Conservation (phyloP, 2,888 invertebrate species). For the Epicampocera succincta region DNA sequence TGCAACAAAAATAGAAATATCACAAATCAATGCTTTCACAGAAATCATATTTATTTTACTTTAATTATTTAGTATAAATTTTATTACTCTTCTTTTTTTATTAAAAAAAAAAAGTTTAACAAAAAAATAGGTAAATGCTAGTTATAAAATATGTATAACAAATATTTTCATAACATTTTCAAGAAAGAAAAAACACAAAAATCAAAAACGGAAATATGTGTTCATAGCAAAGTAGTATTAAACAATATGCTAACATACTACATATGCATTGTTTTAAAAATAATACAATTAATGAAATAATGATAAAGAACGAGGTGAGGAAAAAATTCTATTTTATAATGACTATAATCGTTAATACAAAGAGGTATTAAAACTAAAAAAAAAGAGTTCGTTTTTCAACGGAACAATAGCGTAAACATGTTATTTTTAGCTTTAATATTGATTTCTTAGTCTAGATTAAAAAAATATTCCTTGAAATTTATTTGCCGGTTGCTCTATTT, state of each 20-base stretch:
- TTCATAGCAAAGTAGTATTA: conserved; percentile 10
- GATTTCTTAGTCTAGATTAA: conserved; percentile 34
- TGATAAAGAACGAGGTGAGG: conserved; percentile 38
- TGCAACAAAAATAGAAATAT: background rate
- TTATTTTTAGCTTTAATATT: background rate
- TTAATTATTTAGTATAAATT: conserved; percentile 18
- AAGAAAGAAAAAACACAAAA: conserved; percentile 8
- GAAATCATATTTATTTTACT: conserved; percentile 9
- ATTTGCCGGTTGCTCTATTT: background rate
- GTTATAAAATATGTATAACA: conserved; percentile 59
- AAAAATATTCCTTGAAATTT: conserved; percentile 42
- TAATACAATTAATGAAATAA: conserved; percentile 47
- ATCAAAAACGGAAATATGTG: background rate
- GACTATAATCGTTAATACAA: conserved; percentile 52
- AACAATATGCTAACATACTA: background rate
- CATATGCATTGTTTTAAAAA: conserved; percentile 7
- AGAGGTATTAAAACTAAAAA: conserved; percentile 43
- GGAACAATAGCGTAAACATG: conserved; percentile 9
- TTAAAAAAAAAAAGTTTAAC: conserved; percentile 24
- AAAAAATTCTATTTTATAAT: conserved; percentile 39
- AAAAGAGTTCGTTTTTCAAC: conserved; percentile 42
- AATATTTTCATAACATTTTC: conserved; percentile 48
- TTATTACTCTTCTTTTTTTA: conserved; percentile 16
- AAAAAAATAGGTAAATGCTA: conserved; percentile 69
- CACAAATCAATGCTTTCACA: background rate